Conservation (phyloP, 2,888 invertebrate genomes). For the Eupithecia subfuscata region DNA sequence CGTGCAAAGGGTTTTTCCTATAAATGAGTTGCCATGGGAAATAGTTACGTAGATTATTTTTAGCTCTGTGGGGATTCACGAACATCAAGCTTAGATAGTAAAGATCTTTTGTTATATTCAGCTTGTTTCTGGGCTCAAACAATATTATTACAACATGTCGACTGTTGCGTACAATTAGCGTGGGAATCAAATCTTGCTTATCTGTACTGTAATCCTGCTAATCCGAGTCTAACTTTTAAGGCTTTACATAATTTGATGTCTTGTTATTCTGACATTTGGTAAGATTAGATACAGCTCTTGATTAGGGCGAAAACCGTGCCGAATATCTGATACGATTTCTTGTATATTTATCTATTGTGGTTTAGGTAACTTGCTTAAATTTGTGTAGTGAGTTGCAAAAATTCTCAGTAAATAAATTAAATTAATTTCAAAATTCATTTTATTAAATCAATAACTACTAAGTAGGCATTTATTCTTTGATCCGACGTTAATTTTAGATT, state of each 20-base stretch:
- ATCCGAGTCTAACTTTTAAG: constrained; percentile 56
- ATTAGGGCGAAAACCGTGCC: neutral
- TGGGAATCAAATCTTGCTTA: constrained; percentile 61
- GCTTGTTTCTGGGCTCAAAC: constrained; percentile 48
- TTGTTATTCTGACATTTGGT: constrained; percentile 8
- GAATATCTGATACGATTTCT: neutral
- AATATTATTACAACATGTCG: constrained; percentile 58
- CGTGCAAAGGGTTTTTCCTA: too few species aligned
- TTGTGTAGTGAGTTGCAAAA: too few species aligned
- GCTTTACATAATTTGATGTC: constrained; percentile 54
- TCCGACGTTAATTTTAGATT: too few species aligned
- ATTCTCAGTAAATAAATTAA: too few species aligned
- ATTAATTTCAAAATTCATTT: too few species aligned
- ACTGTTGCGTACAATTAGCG: constrained; percentile 59
- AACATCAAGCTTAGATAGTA: constrained; percentile 1
- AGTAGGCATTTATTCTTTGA: too few species aligned
- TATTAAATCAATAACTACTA: too few species aligned
- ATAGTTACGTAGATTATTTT: too few species aligned
- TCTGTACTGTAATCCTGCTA: constrained; percentile 54
- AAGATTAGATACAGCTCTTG: neutral
- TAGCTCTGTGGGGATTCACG: neutral
- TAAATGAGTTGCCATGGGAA: too few species aligned
- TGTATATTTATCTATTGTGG: too few species aligned
- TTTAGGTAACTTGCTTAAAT: neutral
- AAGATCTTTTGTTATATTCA: constrained; percentile 17